Evolutionary conservation across 2,113 vertebrate genomes (phyloP), one percentile per base, ranked within the genome.

Genomic region (Channa argus): DNA sequence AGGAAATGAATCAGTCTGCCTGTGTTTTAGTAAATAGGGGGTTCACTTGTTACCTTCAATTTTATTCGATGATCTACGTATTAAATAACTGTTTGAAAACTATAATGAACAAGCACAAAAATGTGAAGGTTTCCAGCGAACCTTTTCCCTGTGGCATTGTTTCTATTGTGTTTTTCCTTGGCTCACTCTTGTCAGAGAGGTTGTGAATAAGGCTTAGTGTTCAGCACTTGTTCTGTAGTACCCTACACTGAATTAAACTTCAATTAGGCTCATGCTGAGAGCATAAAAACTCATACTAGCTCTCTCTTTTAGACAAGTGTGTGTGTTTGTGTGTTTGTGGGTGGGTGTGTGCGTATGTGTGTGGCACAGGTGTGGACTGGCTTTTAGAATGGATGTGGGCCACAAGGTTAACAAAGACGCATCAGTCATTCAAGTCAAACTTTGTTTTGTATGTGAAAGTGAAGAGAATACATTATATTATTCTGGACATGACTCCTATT

Each of bases 221-320:
- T 53, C 36, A 41, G 15, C 34, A 6, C 65, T 44, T 55, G 54
- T 6, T 8, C 70, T 41, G 50, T 52, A 51, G 55, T 43, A 10
- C 47, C 60, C 43, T 56, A 33, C 46, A 43, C 50, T 55, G 36
- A 81, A 65, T 66, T 44, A 13, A 58, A 45, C 33, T 79, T 65
- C 44, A 72, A 82, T 77, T 61, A 63, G 64, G 61, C 68, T 77
- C 68, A 52, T 33, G 24, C 70, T 62, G 65, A 46, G 54, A 64
- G 53, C 51, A 71, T 8, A 15, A 82, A 78, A 69, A 76, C 24
- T 24, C 24, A 1, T 24, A 24, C 24, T 1, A 24, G 24, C 24
- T 24, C 24, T 24, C 24, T 24, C 24, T 24, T 24, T 24, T 24
- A 24, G 24, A 24, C 24, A 24, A 24, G 24, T 24, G 24, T 24